These are phyloP conservation scores for Lepilemur septentrionalis DNA, from an alignment of 2,797 vertebrate species.

Conservation along the genomic window DNA sequence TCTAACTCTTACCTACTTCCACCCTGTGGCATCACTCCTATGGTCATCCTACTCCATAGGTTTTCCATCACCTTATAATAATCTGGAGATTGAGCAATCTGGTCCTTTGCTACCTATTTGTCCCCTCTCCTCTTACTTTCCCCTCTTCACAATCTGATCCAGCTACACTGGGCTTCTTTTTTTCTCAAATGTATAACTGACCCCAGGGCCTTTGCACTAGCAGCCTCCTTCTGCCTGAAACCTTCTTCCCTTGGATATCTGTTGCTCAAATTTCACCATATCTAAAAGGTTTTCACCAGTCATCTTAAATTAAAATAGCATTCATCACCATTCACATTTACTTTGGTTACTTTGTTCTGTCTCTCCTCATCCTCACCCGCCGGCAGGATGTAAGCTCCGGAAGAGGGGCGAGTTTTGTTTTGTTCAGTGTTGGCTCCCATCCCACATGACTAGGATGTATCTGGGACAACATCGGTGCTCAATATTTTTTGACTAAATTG, in stretches of 20 bases:
- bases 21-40: background rate
- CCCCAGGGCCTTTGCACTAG: background rate
- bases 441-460: background rate
- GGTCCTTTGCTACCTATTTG: background rate
- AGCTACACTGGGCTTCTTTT: background rate
- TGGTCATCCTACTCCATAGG: background rate
- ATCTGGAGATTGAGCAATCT: background rate
- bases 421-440: background rate
- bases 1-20: background rate
- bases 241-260: background rate
- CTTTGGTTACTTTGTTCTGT: background rate
- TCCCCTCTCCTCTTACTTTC: background rate
- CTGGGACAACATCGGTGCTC: background rate
- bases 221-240: background rate
- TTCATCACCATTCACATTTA: background rate
- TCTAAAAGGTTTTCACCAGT: background rate
- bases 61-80: background rate
- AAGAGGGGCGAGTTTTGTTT: background rate
- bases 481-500: background rate
- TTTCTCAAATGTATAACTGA: background rate
- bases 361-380: background rate
- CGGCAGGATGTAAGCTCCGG: background rate
- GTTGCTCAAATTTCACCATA: background rate
- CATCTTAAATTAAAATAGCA: background rate
- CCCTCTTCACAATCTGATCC: background rate